Base-by-base conservation (phyloP, 2,797 vertebrate genomes). In the Spea hammondii region DNA sequence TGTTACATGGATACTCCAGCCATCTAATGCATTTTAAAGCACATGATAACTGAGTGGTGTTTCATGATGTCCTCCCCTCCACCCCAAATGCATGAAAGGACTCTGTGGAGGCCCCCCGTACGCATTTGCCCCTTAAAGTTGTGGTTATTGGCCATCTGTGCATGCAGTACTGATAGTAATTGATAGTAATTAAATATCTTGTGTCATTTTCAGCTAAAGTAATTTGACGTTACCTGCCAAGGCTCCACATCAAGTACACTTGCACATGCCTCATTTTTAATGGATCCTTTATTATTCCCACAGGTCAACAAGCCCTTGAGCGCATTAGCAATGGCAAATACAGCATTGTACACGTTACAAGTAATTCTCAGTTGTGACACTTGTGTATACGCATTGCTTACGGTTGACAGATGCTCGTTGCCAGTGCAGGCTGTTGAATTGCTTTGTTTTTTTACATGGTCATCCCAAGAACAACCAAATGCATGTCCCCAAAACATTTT, bases 301-400 rank as follows among this genome's bases (percentile, higher is more conserved):
- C 90, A 93, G 60, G 76, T 72, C 79, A 76, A 87, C 85, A 93
- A 88, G 45, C 90, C 84, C 4, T 92, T 87, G 70, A 93, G 82
- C 3, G 92, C 89, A 82, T 92, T 82, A 12, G 90, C 91, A 62
- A 92, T 86, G 5, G 91, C 79, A 82, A 92, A 88, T 14, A 92
- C 90, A 51, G 90, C 91, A 74, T 92, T 92, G 78, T 92, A 91
- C 13, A 92, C 90, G 49, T 92, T 93, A 83, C 88, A 92, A 13
- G 90, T 91, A 53, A 92, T 91, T 78, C 91, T 88, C 46, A 92
- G 84, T 80, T 93, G 88, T 57, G 90, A 90, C 51, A 91, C 88
- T 72, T 93, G 90, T 70, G 57, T 74, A 70, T 82, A 82, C 8
- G 65, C 45, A 48, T 73, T 82, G 13, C 55, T 78, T 60, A 78